Percentiles rank a stretch among this genome's conserved stretches.
These are phyloP conservation scores for Syngnathus acus DNA, from an alignment of 2,797 vertebrate species.

Conservation along the genomic window DNA sequence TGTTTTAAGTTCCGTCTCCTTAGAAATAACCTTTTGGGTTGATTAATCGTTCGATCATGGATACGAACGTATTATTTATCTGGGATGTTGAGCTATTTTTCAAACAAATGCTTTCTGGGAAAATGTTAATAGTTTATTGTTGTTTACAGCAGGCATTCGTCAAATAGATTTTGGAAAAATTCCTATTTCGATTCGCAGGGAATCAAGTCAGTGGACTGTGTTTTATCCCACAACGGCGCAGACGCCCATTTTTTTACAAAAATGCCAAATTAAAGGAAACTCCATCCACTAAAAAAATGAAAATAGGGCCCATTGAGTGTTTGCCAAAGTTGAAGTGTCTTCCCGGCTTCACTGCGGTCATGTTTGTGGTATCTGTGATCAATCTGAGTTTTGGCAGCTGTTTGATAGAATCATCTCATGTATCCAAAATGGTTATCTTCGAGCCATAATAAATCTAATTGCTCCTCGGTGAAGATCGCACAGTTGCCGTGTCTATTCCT, in stretches of 20 bases:
- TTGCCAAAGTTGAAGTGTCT: background rate
- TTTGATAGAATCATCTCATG: conserved; percentile 38
- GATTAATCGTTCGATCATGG: conserved; percentile 44
- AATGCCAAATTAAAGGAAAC: too few relatives aligned
- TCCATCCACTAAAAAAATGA: too few relatives aligned
- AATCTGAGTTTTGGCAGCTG: conserved; percentile 50
- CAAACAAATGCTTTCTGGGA: conserved; percentile 26
- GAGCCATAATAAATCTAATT: conserved; percentile 57
- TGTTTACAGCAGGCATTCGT: conserved; percentile 52
- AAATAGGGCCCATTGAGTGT: background rate
- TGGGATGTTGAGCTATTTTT: conserved; percentile 44
- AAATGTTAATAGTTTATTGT: conserved; percentile 39
- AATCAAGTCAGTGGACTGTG: too few relatives aligned
- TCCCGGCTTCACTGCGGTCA: conserved; percentile 28
- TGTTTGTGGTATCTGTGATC: conserved; percentile 22
- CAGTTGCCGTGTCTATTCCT: conserved; percentile 63
- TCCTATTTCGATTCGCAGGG: too few relatives aligned
- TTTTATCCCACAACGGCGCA: too few relatives aligned
- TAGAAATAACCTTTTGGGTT: conserved; percentile 42
- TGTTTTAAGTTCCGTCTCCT: conserved; percentile 44
- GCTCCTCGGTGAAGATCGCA: conserved; percentile 43
- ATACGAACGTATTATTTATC: conserved; percentile 39
- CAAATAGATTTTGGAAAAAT: conserved; percentile 21
- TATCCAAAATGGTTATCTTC: conserved; percentile 50
- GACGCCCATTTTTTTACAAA: too few relatives aligned